phyloP scores from a whole-genome alignment of 1,140 invertebrate species.

The Halictus rubicundus region DNA sequence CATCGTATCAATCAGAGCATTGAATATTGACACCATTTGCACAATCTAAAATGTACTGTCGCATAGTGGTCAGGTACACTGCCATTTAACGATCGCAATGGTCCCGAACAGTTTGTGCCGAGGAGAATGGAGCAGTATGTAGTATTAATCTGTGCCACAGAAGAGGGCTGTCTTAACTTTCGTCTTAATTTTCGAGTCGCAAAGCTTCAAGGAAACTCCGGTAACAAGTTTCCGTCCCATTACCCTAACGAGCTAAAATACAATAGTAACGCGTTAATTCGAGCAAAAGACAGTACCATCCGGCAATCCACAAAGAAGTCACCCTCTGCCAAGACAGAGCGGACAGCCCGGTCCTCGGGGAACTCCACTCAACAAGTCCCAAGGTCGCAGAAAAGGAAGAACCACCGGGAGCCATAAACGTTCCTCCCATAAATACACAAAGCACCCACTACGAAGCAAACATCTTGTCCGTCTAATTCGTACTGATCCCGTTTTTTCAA shows the following conservation, averaged over 20 bases:
- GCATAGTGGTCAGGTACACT: too few species aligned
- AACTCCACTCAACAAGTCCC: not conserved
- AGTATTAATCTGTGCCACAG: too few species aligned
- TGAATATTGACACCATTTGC: too few species aligned
- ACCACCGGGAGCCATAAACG: not conserved
- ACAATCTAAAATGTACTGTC: too few species aligned
- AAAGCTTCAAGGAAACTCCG: too few species aligned
- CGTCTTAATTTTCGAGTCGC: too few species aligned
- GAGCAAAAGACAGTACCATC: not conserved
- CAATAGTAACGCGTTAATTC: not conserved
- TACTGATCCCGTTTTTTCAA: slow-evolving; percentile 4
- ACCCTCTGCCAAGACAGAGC: not conserved
- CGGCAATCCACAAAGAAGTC: not conserved
- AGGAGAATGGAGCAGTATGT: too few species aligned
- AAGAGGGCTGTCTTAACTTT: too few species aligned
- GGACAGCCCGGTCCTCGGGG: not conserved
- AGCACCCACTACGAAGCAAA: slow-evolving; percentile 17
- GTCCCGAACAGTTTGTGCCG: too few species aligned
- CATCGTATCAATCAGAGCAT: too few species aligned
- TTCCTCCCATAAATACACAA: slow-evolving; percentile 5
- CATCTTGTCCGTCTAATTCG: slow-evolving; percentile 30
- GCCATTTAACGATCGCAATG: too few species aligned
- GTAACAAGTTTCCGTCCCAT: too few species aligned
- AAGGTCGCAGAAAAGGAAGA: not conserved
- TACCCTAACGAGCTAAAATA: not conserved